Percentiles rank a stretch among this genome's conserved stretches.
Evolutionary conservation across 2,888 invertebrate species (phyloP).

Genomic region (Torymus auratus): DNA sequence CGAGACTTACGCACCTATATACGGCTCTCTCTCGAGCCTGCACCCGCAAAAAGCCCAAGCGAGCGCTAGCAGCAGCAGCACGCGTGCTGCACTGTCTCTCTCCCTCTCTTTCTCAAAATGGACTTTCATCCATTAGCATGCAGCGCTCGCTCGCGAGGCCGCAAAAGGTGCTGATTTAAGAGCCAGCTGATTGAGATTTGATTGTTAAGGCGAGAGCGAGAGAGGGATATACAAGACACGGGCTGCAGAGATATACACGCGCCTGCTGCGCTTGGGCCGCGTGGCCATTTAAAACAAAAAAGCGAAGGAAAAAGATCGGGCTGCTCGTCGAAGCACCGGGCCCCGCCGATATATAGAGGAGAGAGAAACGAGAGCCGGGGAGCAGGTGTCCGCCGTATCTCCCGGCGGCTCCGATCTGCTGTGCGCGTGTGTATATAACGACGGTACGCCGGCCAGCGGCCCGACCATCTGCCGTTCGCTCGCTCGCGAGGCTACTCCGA

Average conservation of each 20-base stretch:
- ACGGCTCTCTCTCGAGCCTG: background rate
- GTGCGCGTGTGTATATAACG: conserved; percentile 5
- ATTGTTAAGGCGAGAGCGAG: conserved; percentile 43
- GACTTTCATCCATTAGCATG: conserved; percentile 7
- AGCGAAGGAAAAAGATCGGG: background rate
- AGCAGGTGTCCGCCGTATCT: conserved; percentile 70
- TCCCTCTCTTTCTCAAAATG: background rate
- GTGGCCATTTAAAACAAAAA: conserved; percentile 61
- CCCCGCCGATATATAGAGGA: background rate
- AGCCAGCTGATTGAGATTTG: conserved; percentile 58
- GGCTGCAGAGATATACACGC: no score
- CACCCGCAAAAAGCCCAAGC: background rate
- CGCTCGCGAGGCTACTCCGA: no score
- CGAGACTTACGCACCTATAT: background rate
- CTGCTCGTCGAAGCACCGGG: no score
- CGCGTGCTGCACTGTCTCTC: no score
- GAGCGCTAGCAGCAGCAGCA: no score
- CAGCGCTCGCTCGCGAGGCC: no score
- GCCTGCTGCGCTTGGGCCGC: no score
- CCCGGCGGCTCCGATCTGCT: conserved; percentile 58
- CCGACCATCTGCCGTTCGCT: conserved; percentile 59
- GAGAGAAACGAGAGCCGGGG: conserved; percentile 58
- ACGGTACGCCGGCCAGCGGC: conserved; percentile 5
- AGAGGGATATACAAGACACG: no score
- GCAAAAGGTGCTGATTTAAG: conserved; percentile 56